A percentile compares a stretch with the other conserved stretches of the same genome.
These are phyloP conservation scores for Aethes cnicana DNA, from an alignment of 2,888 invertebrate genomes.

Conservation along the genomic window DNA sequence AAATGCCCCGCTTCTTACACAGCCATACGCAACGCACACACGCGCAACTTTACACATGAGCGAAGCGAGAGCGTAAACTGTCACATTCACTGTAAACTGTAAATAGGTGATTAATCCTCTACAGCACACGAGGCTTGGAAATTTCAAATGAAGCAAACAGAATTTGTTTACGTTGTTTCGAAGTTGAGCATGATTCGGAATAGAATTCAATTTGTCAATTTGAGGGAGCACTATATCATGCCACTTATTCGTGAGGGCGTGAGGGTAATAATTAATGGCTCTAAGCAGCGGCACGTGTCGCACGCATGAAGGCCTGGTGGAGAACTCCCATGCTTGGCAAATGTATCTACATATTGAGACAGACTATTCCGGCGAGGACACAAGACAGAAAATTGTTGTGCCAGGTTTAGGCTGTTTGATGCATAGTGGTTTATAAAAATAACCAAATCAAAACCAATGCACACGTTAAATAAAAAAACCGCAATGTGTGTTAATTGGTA, in stretches of 20 bases:
- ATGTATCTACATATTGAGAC: too few species aligned
- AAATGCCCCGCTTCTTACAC: slow-evolving; percentile 28
- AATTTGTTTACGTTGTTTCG: slow-evolving; percentile 1
- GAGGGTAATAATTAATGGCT: slow-evolving; percentile 10
- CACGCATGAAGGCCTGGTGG: slow-evolving; percentile 3
- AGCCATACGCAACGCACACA: slow-evolving; percentile 43
- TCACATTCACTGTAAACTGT: slow-evolving; percentile 25
- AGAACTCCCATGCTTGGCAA: slow-evolving; percentile 18
- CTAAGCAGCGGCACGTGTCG: slow-evolving; percentile 23
- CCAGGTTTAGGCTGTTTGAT: too few species aligned
- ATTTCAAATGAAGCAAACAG: slow-evolving; percentile 10
- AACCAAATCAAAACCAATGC: too few species aligned
- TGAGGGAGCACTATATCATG: slow-evolving; percentile 13
- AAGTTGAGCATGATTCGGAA: neutral
- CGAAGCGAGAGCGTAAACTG: slow-evolving; percentile 8
- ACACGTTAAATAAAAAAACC: too few species aligned
- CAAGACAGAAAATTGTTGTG: too few species aligned
- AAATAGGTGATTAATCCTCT: slow-evolving; percentile 16
- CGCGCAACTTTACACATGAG: slow-evolving; percentile 4
- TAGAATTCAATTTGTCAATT: slow-evolving; percentile 19
- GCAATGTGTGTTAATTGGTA: too few species aligned
- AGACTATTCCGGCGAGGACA: too few species aligned
- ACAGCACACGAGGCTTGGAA: slow-evolving; percentile 7
- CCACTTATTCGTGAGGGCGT: slow-evolving; percentile 1
- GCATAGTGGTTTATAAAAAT: too few species aligned